Percentiles rank a stretch among this genome's conserved stretches.
Evolutionary conservation across 1,140 invertebrate genomes (phyloP).

Genomic region (Condylostylus longicornis): DNA sequence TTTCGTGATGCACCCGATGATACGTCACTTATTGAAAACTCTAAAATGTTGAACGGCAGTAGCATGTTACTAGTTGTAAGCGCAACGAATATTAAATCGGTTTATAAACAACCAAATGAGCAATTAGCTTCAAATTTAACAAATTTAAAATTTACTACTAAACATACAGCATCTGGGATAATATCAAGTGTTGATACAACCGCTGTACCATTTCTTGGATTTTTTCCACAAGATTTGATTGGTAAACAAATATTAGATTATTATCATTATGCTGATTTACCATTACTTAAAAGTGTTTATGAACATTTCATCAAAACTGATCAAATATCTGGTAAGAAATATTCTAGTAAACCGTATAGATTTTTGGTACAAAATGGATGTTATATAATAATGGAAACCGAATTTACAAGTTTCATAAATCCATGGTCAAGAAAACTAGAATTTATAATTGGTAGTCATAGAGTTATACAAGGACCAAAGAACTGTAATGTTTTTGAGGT

Average conservation of each 20-base stretch:
- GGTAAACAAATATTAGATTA: slow-evolving; percentile 69
- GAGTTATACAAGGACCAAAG: slow-evolving; percentile 50
- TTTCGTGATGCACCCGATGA: slow-evolving; percentile 45
- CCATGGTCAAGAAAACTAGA: slow-evolving; percentile 84
- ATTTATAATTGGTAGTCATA: slow-evolving; percentile 79
- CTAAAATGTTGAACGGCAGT: slow-evolving; percentile 18
- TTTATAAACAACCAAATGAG: slow-evolving; percentile 51
- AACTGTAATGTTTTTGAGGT: slow-evolving; percentile 49
- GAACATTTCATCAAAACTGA: slow-evolving; percentile 53
- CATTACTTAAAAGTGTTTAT: slow-evolving; percentile 65
- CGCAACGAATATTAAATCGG: slow-evolving; percentile 53
- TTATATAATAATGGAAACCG: slow-evolving; percentile 69
- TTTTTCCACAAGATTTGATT: slow-evolving; percentile 74
- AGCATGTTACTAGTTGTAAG: slow-evolving; percentile 53
- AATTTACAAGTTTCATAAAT: slow-evolving; percentile 88
- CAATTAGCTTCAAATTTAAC: slow-evolving; percentile 1
- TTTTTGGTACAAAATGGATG: slow-evolving; percentile 72
- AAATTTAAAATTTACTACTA: slow-evolving; percentile 52
- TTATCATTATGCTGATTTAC: slow-evolving; percentile 75
- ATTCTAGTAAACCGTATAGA: slow-evolving; percentile 55
- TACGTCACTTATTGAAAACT: slow-evolving; percentile 20
- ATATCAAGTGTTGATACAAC: slow-evolving; percentile 62
- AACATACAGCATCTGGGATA: slow-evolving; percentile 56
- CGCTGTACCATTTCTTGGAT: slow-evolving; percentile 68
- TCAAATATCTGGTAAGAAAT: slow-evolving; percentile 42